Conservation (phyloP, 2,113 vertebrate species). For the Macquaria australasica region DNA sequence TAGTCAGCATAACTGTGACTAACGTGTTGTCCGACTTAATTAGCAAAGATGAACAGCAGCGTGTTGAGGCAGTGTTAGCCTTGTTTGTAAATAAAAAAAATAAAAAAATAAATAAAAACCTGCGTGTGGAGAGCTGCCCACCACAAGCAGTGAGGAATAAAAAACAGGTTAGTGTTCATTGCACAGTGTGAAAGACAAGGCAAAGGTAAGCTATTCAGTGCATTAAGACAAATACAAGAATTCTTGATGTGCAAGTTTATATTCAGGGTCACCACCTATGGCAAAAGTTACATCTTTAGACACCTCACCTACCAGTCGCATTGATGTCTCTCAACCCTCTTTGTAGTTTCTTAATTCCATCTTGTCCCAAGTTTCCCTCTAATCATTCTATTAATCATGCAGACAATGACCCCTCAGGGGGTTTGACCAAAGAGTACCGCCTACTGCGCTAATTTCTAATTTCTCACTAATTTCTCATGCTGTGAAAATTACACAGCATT, state of each 20-base stretch:
- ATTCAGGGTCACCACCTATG: background rate
- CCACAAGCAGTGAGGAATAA: conserved; percentile 49
- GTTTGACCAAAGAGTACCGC: conserved; percentile 8
- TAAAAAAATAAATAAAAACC: background rate
- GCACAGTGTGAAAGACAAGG: conserved; percentile 56
- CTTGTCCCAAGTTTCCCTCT: background rate
- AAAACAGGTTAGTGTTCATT: conserved; percentile 37
- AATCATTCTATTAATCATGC: conserved; percentile 20
- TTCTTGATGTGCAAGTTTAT: background rate
- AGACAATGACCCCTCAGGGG: conserved; percentile 3
- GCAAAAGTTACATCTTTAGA: conserved; percentile 1
- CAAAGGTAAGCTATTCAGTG: conserved; percentile 48
- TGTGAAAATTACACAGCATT: conserved; percentile 3
- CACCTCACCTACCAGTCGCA: conserved; percentile 7
- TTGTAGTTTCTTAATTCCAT: conserved; percentile 1
- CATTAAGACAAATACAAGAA: background rate
- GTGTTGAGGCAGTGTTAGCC: conserved; percentile 51
- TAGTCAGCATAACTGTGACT: conserved; percentile 77
- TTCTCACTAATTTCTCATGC: background rate
- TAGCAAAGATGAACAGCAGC: conserved; percentile 76
- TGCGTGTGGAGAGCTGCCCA: conserved; percentile 49
- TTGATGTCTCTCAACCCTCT: conserved; percentile 9
- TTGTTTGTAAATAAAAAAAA: conserved; percentile 58
- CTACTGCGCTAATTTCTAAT: conserved; percentile 11
- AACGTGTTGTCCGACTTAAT: conserved; percentile 79